phyloP scores from a whole-genome alignment of 2,888 invertebrate genomes.

The Crossocerus cetratus region DNA sequence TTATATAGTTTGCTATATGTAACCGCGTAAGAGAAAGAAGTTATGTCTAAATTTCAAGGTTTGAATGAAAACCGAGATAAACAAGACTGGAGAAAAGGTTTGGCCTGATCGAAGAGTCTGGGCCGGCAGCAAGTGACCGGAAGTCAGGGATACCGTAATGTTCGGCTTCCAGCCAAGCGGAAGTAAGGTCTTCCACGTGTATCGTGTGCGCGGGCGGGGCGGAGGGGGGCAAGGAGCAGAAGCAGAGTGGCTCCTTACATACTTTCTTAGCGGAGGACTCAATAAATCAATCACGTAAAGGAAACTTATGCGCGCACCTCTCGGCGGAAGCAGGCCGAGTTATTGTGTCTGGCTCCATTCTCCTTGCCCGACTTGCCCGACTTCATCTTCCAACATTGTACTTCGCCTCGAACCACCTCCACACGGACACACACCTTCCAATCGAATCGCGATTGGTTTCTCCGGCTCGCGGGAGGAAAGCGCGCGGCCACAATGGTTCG shows the following conservation, averaged over 20 bases:
- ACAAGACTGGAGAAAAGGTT: conserved; percentile 16
- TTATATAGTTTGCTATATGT: too few species aligned
- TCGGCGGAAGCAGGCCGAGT: conserved; percentile 49
- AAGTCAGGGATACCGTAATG: conserved; percentile 71
- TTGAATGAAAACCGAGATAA: too few species aligned
- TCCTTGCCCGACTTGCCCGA: too few species aligned
- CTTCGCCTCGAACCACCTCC: too few species aligned
- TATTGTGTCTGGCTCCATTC: conserved; percentile 17
- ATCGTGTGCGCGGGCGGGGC: conserved; percentile 47
- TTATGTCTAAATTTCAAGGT: too few species aligned
- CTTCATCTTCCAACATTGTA: too few species aligned
- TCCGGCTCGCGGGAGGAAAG: too few species aligned
- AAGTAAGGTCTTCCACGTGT: conserved; percentile 64
- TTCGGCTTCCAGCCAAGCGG: conserved; percentile 66
- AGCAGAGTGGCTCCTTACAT: conserved; percentile 32
- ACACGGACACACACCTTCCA: too few species aligned
- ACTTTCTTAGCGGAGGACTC: conserved; percentile 65
- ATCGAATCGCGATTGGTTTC: too few species aligned
- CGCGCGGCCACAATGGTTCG: too few species aligned
- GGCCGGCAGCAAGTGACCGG: conserved; percentile 57
- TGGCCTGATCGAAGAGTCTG: conserved; percentile 34
- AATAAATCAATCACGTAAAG: conserved; percentile 66
- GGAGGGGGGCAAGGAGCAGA: conserved; percentile 27
- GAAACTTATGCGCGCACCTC: conserved; percentile 55
- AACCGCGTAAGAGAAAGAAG: too few species aligned